These are phyloP conservation scores for Cheilosia pagana DNA, from an alignment of 2,888 invertebrate species.

Conservation along the genomic window DNA sequence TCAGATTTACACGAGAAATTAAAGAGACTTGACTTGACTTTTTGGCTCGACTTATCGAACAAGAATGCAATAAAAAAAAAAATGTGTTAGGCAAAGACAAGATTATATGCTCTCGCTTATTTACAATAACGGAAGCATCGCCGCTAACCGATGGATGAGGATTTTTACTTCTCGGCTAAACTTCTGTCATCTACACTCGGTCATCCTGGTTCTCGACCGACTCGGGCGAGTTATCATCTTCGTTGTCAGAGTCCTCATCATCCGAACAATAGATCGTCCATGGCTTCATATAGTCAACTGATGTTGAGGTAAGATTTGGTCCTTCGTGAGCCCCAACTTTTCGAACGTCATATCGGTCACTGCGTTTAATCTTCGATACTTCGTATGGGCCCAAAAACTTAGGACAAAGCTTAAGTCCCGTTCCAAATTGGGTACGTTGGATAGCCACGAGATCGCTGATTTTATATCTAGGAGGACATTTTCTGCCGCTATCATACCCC, in stretches of 20 bases:
- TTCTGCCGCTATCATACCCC: conserved; percentile 2
- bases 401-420: not conserved
- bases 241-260: conserved; percentile 1
- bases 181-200: too few species aligned
- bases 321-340: conserved; percentile 42
- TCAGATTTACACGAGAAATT: too few species aligned
- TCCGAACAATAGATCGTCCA: conserved; percentile 20
- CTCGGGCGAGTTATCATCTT: not conserved
- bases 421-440: not conserved
- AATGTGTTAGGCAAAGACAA: too few species aligned
- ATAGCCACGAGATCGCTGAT: conserved; percentile 34
- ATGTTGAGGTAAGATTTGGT: conserved; percentile 30
- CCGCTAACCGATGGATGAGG: too few species aligned
- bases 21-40: too few species aligned
- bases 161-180: too few species aligned
- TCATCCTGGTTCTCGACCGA: too few species aligned
- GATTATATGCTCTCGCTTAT: too few species aligned
- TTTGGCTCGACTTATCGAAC: too few species aligned
- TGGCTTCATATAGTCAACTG: conserved; percentile 47
- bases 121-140: too few species aligned
- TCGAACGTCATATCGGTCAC: not conserved
- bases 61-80: too few species aligned
- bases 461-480: conserved; percentile 18
- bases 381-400: not conserved
- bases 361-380: too few species aligned